A percentile compares a stretch with the other conserved stretches of the same genome.
Evolutionary conservation across 2,888 invertebrate genomes (phyloP).

Genomic region (Synanthedon tipuliformis): DNA sequence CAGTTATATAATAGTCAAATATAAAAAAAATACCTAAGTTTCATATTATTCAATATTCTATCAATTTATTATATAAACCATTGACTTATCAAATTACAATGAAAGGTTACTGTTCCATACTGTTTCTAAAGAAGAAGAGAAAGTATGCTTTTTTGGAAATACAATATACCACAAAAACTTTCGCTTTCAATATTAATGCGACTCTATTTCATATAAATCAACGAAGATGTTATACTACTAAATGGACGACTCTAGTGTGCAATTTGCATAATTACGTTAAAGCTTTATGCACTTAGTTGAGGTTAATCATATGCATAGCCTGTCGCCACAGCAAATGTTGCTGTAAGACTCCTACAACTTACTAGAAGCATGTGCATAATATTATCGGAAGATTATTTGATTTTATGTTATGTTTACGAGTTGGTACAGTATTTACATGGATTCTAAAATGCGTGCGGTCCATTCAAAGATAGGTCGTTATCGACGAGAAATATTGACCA

Average conservation of each 20-base stretch:
- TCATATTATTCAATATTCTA: no score
- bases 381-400: background rate
- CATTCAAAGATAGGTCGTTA: no score
- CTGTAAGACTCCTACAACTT: conserved; percentile 9
- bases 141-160: no score
- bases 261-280: conserved; percentile 50
- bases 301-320: conserved; percentile 43
- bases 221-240: conserved; percentile 26
- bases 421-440: background rate
- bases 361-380: background rate
- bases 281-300: conserved; percentile 35
- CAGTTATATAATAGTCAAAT: no score
- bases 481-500: no score
- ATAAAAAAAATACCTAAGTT: no score
- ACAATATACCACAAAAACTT: conserved; percentile 15
- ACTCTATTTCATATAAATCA: conserved; percentile 11
- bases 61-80: no score
- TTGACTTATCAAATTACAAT: no score
- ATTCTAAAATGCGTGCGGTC: no score
- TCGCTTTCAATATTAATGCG: conserved; percentile 23
- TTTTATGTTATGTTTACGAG: background rate
- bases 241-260: conserved; percentile 20
- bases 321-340: conserved; percentile 26
- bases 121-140: no score
- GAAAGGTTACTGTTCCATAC: no score